Evolutionary conservation across 2,888 invertebrate genomes (phyloP).

Genomic region (Ischnus inquisitorius): DNA sequence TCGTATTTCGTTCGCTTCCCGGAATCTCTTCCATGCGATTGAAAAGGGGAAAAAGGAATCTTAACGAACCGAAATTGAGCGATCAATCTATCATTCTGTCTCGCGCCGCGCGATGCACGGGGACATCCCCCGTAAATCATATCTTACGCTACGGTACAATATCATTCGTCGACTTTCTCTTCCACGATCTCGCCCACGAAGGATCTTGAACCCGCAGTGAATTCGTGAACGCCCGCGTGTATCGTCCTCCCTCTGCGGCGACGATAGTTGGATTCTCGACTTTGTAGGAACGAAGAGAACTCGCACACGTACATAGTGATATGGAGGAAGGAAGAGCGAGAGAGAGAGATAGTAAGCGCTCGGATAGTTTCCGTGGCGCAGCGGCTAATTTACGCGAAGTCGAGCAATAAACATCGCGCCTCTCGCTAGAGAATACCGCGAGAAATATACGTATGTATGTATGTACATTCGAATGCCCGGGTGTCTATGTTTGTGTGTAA

Average conservation of each 20-base stretch:
- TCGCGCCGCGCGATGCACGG: constrained; percentile 20
- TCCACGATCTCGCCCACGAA: constrained; percentile 48
- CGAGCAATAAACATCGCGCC: constrained; percentile 83
- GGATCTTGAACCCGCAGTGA: constrained; percentile 34
- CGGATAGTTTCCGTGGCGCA: constrained; percentile 64
- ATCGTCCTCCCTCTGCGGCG: constrained; percentile 10
- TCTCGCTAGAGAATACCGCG: constrained; percentile 81
- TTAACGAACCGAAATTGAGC: constrained; percentile 39
- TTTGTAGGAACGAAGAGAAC: constrained; percentile 7
- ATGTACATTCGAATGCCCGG: constrained; percentile 32
- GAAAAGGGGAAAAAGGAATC: background rate
- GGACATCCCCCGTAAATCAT: constrained; percentile 20
- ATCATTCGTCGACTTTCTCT: constrained; percentile 34
- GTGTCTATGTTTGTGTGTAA: constrained; percentile 35
- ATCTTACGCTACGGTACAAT: constrained; percentile 7
- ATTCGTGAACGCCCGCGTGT: constrained; percentile 40
- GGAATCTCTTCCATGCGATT: background rate
- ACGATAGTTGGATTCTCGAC: constrained; percentile 7
- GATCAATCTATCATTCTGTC: constrained; percentile 29
- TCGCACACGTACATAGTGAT: constrained; percentile 16
- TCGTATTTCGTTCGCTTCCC: background rate
- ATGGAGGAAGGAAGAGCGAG: constrained; percentile 40
- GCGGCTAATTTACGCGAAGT: constrained; percentile 83
- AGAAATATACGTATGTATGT: constrained; percentile 59
- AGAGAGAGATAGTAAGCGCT: too few species aligned